These are phyloP conservation scores for Mystacides longicornis DNA, from an alignment of 2,888 invertebrate species.

Conservation along the genomic window DNA sequence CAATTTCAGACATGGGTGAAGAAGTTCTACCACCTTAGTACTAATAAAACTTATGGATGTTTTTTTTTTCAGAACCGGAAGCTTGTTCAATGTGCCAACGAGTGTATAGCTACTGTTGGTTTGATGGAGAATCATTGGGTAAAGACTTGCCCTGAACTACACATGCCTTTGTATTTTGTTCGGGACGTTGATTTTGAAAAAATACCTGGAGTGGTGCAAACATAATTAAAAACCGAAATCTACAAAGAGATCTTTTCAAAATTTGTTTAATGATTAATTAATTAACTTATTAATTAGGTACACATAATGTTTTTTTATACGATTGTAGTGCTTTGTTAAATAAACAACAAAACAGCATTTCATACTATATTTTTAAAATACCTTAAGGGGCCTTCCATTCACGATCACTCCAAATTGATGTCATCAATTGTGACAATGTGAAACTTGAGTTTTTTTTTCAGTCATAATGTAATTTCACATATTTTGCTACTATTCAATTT, in stretches of 20 bases:
- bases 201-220: background rate
- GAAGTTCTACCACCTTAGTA: background rate
- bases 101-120: constrained; percentile 18
- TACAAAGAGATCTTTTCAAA: background rate
- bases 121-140: constrained; percentile 15
- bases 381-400: too few relatives aligned
- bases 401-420: too few relatives aligned
- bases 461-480: too few relatives aligned
- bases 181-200: constrained; percentile 1
- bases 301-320: background rate
- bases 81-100: constrained; percentile 18
- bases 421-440: too few relatives aligned
- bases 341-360: too few relatives aligned
- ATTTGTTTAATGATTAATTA: background rate
- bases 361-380: too few relatives aligned
- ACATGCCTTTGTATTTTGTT: constrained; percentile 17
- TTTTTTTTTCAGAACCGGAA: background rate
- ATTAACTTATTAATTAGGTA: background rate
- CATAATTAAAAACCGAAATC: background rate
- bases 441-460: too few relatives aligned
- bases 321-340: too few relatives aligned
- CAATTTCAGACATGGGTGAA: too few relatives aligned
- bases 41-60: background rate
- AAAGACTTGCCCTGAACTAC: constrained; percentile 19
- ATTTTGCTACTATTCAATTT: too few relatives aligned